Base-by-base conservation (phyloP, 2,888 invertebrate species). In the Rhorus exstirpatorius region DNA sequence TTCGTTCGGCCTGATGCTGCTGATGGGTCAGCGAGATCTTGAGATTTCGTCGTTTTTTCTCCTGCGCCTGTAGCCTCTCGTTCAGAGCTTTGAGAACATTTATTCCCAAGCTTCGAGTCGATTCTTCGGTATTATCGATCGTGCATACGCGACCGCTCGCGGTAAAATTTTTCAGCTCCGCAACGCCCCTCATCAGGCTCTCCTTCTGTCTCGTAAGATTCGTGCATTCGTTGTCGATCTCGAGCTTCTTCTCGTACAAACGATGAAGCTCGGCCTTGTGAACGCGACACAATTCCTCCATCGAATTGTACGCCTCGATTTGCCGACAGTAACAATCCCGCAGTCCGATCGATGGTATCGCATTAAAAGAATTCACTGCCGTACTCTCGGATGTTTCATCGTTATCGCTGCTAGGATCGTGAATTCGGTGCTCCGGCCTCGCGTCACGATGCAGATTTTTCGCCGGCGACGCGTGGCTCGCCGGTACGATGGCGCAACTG, bases 11-110 rank as follows among this genome's bases (percentile, higher is more conserved):
- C 87, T 95, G 94, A 71, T 94, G 94, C 88, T 96, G 95, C 87
- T 96, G 95, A 87, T 95, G 95, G 82, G 95, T 94, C 79, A 96
- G 93, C 67, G 94, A 94, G 84, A 94, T 93, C 90, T 95, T 95
- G 82, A 96, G 91, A 91, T 95, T 95, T 84, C 95, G 94, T 90
- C 95, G 95, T 83, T 94, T 94, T 86, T 95, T 94, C 88, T 96
- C 96, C 86, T 96, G 93, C 85, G 94, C 93, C 79, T 90, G 92
- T 75, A 93, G 85, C 84, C 91, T 91, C 81, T 89, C 87, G 78
- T 87, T 90, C 1, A 92, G 72, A 24, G 76, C 86, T 53, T 84
- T 88, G 10, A 86, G 85, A 35, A 88, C 84, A 67, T 83, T 86
- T 26, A 85, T 85, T 81, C 77, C 87, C 60, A 79, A 21, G 68